These are phyloP conservation scores for Linnaemya vulpina DNA, from an alignment of 2,888 invertebrate genomes.

Conservation along the genomic window DNA sequence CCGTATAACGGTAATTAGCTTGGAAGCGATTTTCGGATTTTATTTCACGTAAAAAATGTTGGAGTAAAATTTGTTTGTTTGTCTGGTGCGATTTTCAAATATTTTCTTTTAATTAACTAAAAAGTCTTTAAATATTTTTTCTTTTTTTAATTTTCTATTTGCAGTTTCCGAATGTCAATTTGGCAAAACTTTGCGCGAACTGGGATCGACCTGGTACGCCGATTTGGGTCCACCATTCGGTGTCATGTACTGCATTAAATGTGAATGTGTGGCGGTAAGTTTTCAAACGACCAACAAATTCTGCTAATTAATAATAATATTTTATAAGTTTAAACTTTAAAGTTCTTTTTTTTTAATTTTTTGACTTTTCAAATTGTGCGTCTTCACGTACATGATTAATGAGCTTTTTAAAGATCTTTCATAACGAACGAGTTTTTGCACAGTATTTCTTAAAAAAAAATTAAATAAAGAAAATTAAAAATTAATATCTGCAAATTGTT, in stretches of 20 bases:
- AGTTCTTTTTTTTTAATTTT: neutral
- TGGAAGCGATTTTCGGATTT: no score
- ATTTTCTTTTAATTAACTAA: neutral
- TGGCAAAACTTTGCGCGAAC: conserved; percentile 92
- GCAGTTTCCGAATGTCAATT: conserved; percentile 94
- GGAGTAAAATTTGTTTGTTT: neutral
- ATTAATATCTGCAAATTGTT: conserved; percentile 34
- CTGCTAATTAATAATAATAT: conserved; percentile 27
- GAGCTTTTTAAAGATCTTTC: conserved; percentile 79
- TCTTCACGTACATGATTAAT: conserved; percentile 78
- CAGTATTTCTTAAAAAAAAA: conserved; percentile 9
- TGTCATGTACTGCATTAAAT: conserved; percentile 97
- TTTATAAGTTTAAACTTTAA: neutral
- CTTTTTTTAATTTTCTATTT: conserved; percentile 73
- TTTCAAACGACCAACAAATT: conserved; percentile 35
- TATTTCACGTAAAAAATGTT: no score
- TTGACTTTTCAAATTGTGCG: conserved; percentile 3
- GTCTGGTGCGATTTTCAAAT: no score
- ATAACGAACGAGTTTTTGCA: conserved; percentile 52
- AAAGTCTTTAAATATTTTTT: neutral
- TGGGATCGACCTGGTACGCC: conserved; percentile 96
- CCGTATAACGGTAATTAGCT: no score
- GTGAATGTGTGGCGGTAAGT: conserved; percentile 97
- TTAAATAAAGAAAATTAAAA: conserved; percentile 4
- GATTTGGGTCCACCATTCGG: conserved; percentile 97